phyloP scores from a whole-genome alignment of 2,797 vertebrate species.

The Tapirus indicus region DNA sequence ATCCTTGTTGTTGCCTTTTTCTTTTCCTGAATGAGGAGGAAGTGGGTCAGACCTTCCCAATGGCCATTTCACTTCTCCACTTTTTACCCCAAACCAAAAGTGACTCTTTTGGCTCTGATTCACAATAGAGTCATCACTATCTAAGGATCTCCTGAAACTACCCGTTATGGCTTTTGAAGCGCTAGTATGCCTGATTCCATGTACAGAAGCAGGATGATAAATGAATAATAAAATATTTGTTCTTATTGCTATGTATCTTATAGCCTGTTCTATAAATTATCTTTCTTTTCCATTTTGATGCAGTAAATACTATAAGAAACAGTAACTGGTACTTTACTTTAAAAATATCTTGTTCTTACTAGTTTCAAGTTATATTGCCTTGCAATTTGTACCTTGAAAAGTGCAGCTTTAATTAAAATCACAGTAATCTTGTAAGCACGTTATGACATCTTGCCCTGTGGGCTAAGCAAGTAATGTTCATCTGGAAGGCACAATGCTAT shows the following conservation, averaged over 20 bases:
- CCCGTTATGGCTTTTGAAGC: background rate
- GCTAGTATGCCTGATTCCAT: background rate
- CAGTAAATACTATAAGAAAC: background rate
- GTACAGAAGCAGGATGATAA: background rate
- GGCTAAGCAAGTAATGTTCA: slow-evolving; percentile 29
- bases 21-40: background rate
- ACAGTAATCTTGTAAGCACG: slow-evolving; percentile 30
- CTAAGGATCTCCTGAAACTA: background rate
- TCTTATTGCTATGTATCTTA: background rate
- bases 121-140: background rate
- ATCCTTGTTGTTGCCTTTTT: background rate
- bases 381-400: background rate
- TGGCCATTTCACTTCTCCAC: background rate
- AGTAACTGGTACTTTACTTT: background rate
- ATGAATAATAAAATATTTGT: background rate
- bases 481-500: background rate
- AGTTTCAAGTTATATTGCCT: background rate
- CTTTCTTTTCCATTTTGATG: slow-evolving; percentile 5
- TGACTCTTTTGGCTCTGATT: background rate
- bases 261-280: background rate
- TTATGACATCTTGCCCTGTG: background rate
- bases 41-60: background rate
- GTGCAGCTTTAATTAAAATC: slow-evolving; percentile 59
- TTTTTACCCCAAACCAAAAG: background rate
- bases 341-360: background rate